Evolutionary conservation across 2,888 invertebrate genomes (phyloP).

Genomic region (Busseola fusca): DNA sequence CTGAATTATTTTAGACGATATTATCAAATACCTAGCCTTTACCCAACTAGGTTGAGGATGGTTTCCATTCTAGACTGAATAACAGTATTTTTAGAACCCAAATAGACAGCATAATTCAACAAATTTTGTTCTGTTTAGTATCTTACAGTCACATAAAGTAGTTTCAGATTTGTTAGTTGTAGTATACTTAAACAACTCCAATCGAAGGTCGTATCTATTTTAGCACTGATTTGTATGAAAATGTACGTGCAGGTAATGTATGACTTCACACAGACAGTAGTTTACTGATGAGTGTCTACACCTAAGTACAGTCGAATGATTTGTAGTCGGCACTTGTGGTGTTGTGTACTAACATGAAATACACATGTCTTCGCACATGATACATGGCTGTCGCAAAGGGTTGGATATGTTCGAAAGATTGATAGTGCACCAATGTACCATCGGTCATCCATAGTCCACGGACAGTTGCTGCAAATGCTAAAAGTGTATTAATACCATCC

Average conservation of each 20-base stretch:
- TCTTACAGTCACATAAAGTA: background rate
- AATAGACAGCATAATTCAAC: background rate
- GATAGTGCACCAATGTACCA: conserved; percentile 32
- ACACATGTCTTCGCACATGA: conserved; percentile 11
- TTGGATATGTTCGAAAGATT: conserved; percentile 11
- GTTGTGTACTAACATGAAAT: conserved; percentile 10
- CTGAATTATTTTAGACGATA: background rate
- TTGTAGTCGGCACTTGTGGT: conserved; percentile 31
- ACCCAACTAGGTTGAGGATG: too few species aligned
- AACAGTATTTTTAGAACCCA: too few species aligned
- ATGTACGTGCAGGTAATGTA: conserved; percentile 26
- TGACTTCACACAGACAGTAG: background rate
- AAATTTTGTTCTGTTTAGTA: background rate
- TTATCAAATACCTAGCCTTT: too few species aligned
- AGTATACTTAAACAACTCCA: background rate
- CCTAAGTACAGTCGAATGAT: conserved; percentile 22
- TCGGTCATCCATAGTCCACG: conserved; percentile 26
- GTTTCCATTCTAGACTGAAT: too few species aligned
- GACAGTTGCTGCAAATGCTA: conserved; percentile 1
- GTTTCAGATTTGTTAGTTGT: background rate
- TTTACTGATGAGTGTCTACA: conserved; percentile 1
- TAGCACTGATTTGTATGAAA: conserved; percentile 26
- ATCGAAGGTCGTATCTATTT: conserved; percentile 1
- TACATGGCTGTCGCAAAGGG: conserved; percentile 19
- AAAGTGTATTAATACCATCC: conserved; percentile 2